Conservation (phyloP, 2,888 invertebrate genomes). For the Protophormia terraenovae region DNA sequence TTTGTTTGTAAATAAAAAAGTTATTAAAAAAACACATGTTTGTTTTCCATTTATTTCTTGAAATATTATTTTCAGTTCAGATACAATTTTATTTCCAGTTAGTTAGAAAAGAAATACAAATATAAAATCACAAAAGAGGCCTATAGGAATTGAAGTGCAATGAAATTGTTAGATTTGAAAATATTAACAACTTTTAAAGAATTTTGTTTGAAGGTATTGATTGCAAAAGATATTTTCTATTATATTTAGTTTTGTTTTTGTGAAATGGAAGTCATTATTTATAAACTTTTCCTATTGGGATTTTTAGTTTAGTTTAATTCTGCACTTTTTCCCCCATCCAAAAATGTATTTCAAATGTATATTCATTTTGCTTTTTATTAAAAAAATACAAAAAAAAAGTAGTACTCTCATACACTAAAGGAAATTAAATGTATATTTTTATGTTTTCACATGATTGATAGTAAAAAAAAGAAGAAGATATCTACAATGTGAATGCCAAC, state of each 20-base stretch:
- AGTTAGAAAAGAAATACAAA: not conserved
- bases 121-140: not conserved
- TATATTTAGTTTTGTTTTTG: no score
- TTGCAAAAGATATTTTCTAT: no score
- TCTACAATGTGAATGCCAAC: conserved; percentile 40
- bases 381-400: not conserved
- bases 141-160: conserved; percentile 8
- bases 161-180: no score
- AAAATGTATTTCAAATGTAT: not conserved
- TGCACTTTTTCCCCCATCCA: not conserved
- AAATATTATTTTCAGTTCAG: conserved; percentile 15
- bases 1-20: conserved; percentile 29
- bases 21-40: conserved; percentile 62
- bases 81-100: not conserved
- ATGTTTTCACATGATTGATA: conserved; percentile 50
- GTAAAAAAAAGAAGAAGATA: not conserved
- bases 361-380: conserved; percentile 12
- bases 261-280: not conserved
- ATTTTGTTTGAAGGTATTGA: no score
- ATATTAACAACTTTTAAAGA: no score
- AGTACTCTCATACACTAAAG: conserved; percentile 8
- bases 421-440: conserved; percentile 56
- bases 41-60: conserved; percentile 57
- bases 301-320: not conserved
- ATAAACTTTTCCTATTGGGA: not conserved